phyloP scores from a whole-genome alignment of 2,888 invertebrate species.

The Lumbricus terrestris region DNA sequence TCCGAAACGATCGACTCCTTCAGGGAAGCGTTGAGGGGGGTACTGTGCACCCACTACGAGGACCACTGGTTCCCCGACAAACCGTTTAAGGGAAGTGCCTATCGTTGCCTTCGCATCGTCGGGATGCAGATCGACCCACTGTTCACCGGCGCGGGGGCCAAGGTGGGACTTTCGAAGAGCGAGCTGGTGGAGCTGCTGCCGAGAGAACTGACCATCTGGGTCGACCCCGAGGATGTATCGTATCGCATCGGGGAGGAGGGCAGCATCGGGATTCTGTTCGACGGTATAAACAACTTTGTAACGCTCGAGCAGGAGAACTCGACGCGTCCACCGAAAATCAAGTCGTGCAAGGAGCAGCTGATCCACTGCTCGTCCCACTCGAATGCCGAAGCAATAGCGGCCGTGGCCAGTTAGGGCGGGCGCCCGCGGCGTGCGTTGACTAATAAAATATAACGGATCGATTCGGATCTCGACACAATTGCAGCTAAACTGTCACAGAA shows the following conservation, averaged over 20 bases:
- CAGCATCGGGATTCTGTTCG: slow-evolving; percentile 65
- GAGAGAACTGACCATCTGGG: slow-evolving; percentile 74
- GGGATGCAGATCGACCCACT: slow-evolving; percentile 73
- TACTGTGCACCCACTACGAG: slow-evolving; percentile 62
- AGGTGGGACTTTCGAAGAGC: slow-evolving; percentile 66
- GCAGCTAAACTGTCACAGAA: background rate
- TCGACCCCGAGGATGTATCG: slow-evolving; percentile 73
- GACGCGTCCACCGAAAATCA: slow-evolving; percentile 25
- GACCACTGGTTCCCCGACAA: slow-evolving; percentile 76
- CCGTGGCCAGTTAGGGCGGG: slow-evolving; percentile 26
- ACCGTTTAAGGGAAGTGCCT: slow-evolving; percentile 72
- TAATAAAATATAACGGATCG: slow-evolving; percentile 19
- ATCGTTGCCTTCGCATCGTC: slow-evolving; percentile 69
- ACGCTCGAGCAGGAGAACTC: slow-evolving; percentile 16
- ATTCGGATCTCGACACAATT: slow-evolving; percentile 22
- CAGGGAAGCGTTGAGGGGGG: slow-evolving; percentile 30
- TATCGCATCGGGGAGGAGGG: slow-evolving; percentile 70
- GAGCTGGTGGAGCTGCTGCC: slow-evolving; percentile 67
- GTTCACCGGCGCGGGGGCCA: slow-evolving; percentile 68
- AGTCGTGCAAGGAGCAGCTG: slow-evolving; percentile 29
- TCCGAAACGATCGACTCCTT: slow-evolving; percentile 32
- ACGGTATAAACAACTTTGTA: slow-evolving; percentile 18
- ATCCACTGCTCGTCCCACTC: slow-evolving; percentile 8
- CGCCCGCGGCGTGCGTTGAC: background rate
- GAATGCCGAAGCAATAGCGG: slow-evolving; percentile 24